Percentiles rank a stretch among this genome's conserved stretches.
phyloP scores from a whole-genome alignment of 2,888 invertebrate genomes.

The Sarcophaga carnaria region DNA sequence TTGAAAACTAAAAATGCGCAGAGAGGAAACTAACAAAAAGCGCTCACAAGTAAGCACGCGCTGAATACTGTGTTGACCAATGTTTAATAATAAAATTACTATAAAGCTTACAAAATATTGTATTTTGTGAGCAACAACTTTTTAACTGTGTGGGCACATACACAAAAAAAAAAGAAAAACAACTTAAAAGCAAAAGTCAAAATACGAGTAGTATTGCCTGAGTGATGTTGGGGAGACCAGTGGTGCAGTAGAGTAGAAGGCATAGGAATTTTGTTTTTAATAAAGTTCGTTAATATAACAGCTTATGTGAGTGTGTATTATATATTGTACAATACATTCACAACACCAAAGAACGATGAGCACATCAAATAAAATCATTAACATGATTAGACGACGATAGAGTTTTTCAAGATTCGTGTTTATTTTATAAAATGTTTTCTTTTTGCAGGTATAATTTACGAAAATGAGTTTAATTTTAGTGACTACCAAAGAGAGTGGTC shows the following conservation, averaged over 20 bases:
- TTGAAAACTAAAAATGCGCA: neutral
- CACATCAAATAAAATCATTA: constrained; percentile 73
- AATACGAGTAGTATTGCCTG: neutral
- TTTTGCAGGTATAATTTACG: too few relatives aligned
- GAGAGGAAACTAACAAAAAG: constrained; percentile 31
- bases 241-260: neutral
- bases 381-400: neutral
- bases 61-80: constrained; percentile 42
- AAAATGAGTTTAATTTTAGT: too few relatives aligned
- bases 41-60: constrained; percentile 27
- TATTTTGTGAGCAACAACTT: neutral
- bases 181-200: neutral
- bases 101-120: neutral
- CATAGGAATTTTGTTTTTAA: neutral
- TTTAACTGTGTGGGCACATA: neutral
- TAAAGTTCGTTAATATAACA: neutral
- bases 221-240: neutral
- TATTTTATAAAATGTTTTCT: too few relatives aligned
- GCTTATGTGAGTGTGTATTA: neutral
- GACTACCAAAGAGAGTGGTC: too few relatives aligned
- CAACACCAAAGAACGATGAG: constrained; percentile 75
- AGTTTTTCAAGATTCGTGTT: neutral
- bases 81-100: constrained; percentile 24
- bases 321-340: neutral
- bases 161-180: neutral